phyloP scores from a whole-genome alignment of 2,113 vertebrate genomes.

The Muntiacus reevesi region DNA sequence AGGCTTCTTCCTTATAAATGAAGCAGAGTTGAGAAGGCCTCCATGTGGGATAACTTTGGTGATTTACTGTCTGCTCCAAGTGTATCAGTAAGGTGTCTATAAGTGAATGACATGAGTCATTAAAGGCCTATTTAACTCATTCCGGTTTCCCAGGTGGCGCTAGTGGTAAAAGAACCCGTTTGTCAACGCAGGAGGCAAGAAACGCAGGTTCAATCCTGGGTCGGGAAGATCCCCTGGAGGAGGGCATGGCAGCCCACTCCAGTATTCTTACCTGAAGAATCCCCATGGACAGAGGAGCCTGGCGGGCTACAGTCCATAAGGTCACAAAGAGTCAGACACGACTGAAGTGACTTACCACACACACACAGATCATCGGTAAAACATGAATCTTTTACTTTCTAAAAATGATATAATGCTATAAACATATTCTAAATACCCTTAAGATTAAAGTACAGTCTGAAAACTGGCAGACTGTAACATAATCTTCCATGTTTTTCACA shows the following conservation, averaged over 20 bases:
- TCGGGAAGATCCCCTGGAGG: not conserved
- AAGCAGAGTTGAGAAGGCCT: not conserved
- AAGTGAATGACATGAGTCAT: not conserved
- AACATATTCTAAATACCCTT: not conserved
- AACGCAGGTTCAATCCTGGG: not conserved
- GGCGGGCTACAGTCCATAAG: not conserved
- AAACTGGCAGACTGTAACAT: not conserved
- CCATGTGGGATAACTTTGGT: not conserved
- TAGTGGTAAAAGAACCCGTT: not conserved
- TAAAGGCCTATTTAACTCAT: not conserved
- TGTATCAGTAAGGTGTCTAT: not conserved
- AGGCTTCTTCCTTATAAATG: not conserved
- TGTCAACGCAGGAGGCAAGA: not conserved
- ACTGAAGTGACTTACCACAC: not conserved
- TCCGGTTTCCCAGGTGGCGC: not conserved
- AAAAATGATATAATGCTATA: not conserved
- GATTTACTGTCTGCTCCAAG: not conserved
- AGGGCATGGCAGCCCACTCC: not conserved
- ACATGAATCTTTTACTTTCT: not conserved
- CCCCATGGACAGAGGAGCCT: not conserved
- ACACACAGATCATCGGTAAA: not conserved
- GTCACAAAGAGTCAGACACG: not conserved
- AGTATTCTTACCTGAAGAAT: not conserved
- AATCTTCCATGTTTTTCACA: not conserved
- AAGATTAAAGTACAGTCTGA: not conserved